Conservation (phyloP, 2,797 vertebrate genomes). For the Euthynnus affinis region DNA sequence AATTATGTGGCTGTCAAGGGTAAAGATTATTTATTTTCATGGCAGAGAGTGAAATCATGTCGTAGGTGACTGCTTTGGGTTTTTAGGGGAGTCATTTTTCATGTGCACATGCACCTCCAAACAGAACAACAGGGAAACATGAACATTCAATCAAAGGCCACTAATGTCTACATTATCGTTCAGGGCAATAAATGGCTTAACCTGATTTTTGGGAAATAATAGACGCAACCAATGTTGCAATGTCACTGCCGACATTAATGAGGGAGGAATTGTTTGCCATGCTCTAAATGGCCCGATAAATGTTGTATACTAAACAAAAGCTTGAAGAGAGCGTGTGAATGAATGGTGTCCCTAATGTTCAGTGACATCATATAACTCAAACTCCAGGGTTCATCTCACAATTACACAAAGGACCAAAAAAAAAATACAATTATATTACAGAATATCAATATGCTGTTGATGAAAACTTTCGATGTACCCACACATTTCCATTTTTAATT, state of each 20-base stretch:
- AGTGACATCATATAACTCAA: conserved; percentile 59
- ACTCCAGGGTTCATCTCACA: background rate
- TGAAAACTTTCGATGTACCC: background rate
- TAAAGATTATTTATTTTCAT: conserved; percentile 85
- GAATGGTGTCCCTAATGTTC: conserved; percentile 53
- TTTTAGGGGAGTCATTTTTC: conserved; percentile 81
- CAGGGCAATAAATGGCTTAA: conserved; percentile 80
- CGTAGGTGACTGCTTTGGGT: conserved; percentile 77
- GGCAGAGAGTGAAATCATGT: conserved; percentile 83
- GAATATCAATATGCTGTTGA: background rate
- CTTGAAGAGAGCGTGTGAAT: conserved; percentile 44
- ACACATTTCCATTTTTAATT: background rate
- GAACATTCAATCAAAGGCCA: conserved; percentile 81
- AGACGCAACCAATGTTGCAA: conserved; percentile 67
- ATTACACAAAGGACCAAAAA: conserved; percentile 2
- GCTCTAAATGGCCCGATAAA: conserved; percentile 70
- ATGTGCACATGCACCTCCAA: conserved; percentile 67
- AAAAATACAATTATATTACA: background rate
- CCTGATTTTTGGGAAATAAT: conserved; percentile 77
- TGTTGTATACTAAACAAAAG: conserved; percentile 56
- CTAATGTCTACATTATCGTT: conserved; percentile 84
- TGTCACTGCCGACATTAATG: conserved; percentile 80
- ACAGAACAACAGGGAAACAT: conserved; percentile 73
- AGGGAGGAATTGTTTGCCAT: conserved; percentile 72
- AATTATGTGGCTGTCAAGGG: conserved; percentile 87